These are phyloP conservation scores for Carposina sasakii DNA, from an alignment of 1,140 invertebrate species.

Conservation along the genomic window DNA sequence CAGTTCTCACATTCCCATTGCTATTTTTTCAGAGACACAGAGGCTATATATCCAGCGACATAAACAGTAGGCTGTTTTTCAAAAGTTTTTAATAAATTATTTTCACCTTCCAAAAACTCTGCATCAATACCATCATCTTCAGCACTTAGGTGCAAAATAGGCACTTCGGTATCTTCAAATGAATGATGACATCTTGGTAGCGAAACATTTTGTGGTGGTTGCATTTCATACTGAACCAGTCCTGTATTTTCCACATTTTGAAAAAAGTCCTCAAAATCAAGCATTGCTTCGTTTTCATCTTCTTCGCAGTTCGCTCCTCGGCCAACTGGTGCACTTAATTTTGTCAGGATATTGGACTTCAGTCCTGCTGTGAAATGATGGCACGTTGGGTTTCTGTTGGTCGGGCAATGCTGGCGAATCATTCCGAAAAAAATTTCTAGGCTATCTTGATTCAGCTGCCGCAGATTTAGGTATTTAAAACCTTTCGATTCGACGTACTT, in stretches of 20 bases:
- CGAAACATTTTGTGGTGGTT: not conserved
- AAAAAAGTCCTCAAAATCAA: conserved; percentile 12
- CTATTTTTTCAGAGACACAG: not conserved
- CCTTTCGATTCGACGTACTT: conserved; percentile 5
- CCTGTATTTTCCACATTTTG: not conserved
- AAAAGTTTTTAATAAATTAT: conserved; percentile 1
- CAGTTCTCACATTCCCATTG: not conserved
- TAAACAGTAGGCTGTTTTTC: conserved; percentile 2
- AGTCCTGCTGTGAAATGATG: conserved; percentile 17
- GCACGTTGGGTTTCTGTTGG: conserved; percentile 18
- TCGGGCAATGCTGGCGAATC: conserved; percentile 20
- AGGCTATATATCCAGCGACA: not conserved
- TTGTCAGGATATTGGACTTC: conserved; percentile 13
- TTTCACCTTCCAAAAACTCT: not conserved
- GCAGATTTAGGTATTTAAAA: conserved; percentile 17
- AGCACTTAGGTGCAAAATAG: not conserved
- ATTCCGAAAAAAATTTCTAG: conserved; percentile 24
- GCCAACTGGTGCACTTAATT: conserved; percentile 7
- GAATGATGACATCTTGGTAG: not conserved
- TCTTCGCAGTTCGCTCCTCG: conserved; percentile 13
- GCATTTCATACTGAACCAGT: not conserved
- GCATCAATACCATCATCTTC: not conserved
- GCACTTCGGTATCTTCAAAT: not conserved
- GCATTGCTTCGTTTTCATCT: conserved; percentile 12
- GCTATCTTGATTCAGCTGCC: conserved; percentile 23